Percentiles rank a stretch among this genome's conserved stretches.
These are phyloP conservation scores for Labia minor DNA, from an alignment of 2,888 invertebrate species.

Conservation along the genomic window DNA sequence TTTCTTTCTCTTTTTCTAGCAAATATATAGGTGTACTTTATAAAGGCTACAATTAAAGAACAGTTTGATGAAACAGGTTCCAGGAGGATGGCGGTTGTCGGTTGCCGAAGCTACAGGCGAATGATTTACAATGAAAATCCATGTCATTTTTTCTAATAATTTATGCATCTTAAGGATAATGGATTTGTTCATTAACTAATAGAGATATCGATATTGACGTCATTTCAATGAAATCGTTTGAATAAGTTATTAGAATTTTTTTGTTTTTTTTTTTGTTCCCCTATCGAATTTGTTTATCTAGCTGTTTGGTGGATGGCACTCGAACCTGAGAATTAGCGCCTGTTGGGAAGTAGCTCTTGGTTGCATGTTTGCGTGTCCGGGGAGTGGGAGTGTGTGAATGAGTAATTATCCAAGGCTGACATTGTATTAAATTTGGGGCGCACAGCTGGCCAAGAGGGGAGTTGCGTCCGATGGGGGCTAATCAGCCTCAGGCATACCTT, in stretches of 20 bases:
- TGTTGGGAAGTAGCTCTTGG: background rate
- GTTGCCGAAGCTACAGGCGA: too few species aligned
- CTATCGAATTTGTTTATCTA: background rate
- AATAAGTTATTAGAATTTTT: background rate
- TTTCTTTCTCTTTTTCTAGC: too few species aligned
- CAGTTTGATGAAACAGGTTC: too few species aligned
- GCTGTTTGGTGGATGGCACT: background rate
- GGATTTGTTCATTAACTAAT: background rate
- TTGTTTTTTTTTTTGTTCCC: too few species aligned
- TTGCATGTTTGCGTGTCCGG: background rate
- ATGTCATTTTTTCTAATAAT: too few species aligned
- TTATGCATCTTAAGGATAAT: too few species aligned
- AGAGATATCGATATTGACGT: background rate
- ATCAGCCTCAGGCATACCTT: background rate
- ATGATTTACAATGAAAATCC: too few species aligned
- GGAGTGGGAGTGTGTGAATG: background rate
- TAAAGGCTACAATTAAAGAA: too few species aligned
- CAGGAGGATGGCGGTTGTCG: too few species aligned
- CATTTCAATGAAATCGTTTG: background rate
- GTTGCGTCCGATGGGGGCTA: background rate
- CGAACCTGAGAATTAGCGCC: background rate
- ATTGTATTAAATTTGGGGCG: too few species aligned
- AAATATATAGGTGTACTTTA: too few species aligned
- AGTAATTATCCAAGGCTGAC: background rate
- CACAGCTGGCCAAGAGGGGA: background rate